Evolutionary conservation across 2,797 vertebrate species (phyloP), one percentile per base, ranked within the genome.

Genomic region (Echeneis naucrates): DNA sequence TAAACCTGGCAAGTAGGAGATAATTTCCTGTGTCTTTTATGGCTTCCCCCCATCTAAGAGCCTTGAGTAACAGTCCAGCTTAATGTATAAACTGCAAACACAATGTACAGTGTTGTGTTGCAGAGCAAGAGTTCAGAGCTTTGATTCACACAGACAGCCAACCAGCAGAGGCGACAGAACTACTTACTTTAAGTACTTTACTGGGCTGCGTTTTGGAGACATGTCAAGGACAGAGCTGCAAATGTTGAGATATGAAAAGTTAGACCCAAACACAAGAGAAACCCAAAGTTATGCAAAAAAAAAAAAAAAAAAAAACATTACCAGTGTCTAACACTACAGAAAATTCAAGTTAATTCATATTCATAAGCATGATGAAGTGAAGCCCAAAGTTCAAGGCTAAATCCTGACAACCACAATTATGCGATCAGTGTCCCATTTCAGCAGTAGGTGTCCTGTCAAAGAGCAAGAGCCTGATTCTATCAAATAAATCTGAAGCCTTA

Each of bases 51-150:
- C 24, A 72, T n/a, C n/a, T n/a, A 2, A 73, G 60, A 68, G 50
- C 52, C 44, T 6, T 23, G 12, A 1, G 17, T 53, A 7, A 53
- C 23, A 19, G 12, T 57, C 61, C 16, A 19, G 66, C 75, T 78
- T 59, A 55, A 57, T 69, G 52, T 58, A 50, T 64, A 38, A 75
- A 67, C 55, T 33, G 57, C 51, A 77, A 59, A 68, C 53, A 53
- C 53, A 27, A 24, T 7, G 5, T 30, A 24, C 52, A 67, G 61
- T 26, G 17, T n/a, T 59, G 55, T 38, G 63, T 3, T 7, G 45
- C 30, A 19, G 66, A 77, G 37, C 54, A 5, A 7, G 7, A 62
- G 17, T 72, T 74, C 8, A 61, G 7, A 76, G 63, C 72, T 50
- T 35, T 45, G 47, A 56, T 23, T 68, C 33, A 56, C 12, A 26